Conservation (phyloP, 2,113 vertebrate species). For the Crotalus tigris region DNA sequence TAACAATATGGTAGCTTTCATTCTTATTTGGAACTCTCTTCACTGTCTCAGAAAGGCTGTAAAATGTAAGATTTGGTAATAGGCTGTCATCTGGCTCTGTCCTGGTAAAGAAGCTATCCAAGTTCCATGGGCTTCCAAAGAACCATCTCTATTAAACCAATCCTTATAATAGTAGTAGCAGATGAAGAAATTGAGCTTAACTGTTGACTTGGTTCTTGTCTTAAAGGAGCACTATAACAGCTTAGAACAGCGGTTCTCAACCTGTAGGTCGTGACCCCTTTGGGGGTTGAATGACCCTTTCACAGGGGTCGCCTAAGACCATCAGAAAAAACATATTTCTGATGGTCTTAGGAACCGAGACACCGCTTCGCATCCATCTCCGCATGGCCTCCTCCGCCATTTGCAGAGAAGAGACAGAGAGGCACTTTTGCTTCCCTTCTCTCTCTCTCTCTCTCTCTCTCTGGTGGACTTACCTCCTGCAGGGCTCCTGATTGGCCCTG, state of each 20-base stretch:
- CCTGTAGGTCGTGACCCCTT: too few species aligned
- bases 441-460: too few species aligned
- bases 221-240: background rate
- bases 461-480: too few species aligned
- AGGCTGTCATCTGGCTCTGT: background rate
- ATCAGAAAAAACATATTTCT: too few species aligned
- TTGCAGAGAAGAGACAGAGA: too few species aligned
- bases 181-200: background rate
- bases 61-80: background rate
- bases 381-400: too few species aligned
- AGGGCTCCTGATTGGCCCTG: too few species aligned
- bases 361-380: too few species aligned
- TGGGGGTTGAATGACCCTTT: too few species aligned
- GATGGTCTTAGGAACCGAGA: too few species aligned
- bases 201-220: background rate
- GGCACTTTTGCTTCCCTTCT: too few species aligned
- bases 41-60: background rate
- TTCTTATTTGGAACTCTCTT: background rate
- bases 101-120: background rate
- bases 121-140: background rate
- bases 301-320: too few species aligned
- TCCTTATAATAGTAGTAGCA: background rate
- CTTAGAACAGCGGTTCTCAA: background rate
- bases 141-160: background rate
- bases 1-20: background rate